Conservation (phyloP, 2,113 vertebrate species). For the Phainopepla nitens region DNA sequence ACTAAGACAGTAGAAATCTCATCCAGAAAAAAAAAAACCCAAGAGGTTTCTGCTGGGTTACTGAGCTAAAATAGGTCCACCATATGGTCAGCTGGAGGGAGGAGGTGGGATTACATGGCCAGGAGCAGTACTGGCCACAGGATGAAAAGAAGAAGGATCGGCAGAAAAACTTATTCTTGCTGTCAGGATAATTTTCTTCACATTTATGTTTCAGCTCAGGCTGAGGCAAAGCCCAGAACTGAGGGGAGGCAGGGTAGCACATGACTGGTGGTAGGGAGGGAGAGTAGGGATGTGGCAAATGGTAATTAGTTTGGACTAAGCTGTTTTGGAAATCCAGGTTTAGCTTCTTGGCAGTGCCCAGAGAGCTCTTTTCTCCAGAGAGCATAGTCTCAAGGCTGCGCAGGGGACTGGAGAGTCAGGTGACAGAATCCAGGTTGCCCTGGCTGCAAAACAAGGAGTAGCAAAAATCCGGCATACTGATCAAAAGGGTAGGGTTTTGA, state of each 20-base stretch:
- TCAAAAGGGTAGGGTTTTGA: not conserved
- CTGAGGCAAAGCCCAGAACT: not conserved
- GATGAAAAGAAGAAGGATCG: not conserved
- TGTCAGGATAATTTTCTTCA: not conserved
- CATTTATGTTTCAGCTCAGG: not conserved
- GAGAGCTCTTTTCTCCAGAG: not conserved
- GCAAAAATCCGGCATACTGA: not conserved
- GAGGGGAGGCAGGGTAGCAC: not conserved
- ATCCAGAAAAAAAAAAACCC: not conserved
- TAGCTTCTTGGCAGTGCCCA: not conserved
- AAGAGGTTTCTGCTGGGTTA: not conserved
- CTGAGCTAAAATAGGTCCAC: conserved; percentile 8
- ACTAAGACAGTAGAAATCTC: not conserved
- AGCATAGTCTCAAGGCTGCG: not conserved
- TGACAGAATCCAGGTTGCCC: not conserved
- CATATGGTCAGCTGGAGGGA: conserved; percentile 22
- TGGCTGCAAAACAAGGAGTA: not conserved
- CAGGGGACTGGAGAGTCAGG: not conserved
- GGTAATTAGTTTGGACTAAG: not conserved
- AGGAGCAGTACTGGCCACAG: not conserved
- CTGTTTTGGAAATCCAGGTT: not conserved
- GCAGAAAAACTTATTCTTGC: not conserved
- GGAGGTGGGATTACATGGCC: not conserved
- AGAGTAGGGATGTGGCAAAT: not conserved
- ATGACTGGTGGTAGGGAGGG: not conserved